Evolutionary conservation across 2,113 vertebrate genomes (phyloP).

Genomic region (Takifugu flavidus): DNA sequence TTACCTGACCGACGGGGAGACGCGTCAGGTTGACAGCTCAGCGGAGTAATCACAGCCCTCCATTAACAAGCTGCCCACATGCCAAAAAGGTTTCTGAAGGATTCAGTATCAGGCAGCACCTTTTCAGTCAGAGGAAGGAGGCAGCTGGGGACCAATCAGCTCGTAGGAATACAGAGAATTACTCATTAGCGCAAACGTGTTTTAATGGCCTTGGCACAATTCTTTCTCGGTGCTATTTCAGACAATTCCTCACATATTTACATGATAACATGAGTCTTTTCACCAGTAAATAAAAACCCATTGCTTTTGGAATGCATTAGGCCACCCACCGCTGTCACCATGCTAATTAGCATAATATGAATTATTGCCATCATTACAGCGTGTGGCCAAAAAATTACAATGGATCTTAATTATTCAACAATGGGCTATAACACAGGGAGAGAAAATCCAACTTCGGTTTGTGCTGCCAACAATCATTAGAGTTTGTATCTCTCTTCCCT

Average conservation of each 20-base stretch:
- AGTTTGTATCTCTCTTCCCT: constrained; percentile 13
- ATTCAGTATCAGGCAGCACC: background rate
- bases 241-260: constrained; percentile 12
- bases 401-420: constrained; percentile 64
- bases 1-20: constrained; percentile 33
- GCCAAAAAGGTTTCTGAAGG: background rate
- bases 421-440: constrained; percentile 45
- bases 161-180: constrained; percentile 19
- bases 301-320: constrained; percentile 25
- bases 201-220: constrained; percentile 5
- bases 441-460: constrained; percentile 54
- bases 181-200: constrained; percentile 25
- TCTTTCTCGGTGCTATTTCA: constrained; percentile 11
- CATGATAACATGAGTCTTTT: constrained; percentile 11
- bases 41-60: constrained; percentile 34
- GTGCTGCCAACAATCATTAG: constrained; percentile 46
- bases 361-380: constrained; percentile 60
- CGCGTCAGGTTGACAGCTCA: constrained; percentile 28
- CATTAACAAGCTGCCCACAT: constrained; percentile 33
- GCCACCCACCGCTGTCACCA: constrained; percentile 27
- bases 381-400: constrained; percentile 54
- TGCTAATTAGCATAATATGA: constrained; percentile 64
- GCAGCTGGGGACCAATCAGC: constrained; percentile 35
- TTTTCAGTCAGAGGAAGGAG: background rate
- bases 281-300: constrained; percentile 37